Conservation (phyloP, 1,140 invertebrate species). For the Hirudo medicinalis region DNA sequence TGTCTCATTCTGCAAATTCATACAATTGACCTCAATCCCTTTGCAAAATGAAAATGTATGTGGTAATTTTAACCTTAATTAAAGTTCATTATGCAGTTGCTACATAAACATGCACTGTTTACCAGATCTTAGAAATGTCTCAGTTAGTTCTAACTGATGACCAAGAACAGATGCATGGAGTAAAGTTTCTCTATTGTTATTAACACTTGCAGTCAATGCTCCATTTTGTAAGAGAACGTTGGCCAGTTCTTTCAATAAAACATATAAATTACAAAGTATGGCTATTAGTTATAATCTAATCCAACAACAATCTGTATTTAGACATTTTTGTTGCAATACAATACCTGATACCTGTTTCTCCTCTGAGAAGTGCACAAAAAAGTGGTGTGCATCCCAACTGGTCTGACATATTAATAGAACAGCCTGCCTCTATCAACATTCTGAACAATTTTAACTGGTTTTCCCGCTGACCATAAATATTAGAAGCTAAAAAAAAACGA, state of each 20-base stretch:
- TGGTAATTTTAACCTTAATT: no score
- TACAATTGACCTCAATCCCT: conserved; percentile 32
- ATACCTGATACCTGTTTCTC: conserved; percentile 30
- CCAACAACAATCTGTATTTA: no score
- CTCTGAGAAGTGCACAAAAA: conserved; percentile 31
- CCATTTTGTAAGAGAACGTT: not conserved
- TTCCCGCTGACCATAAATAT: conserved; percentile 24
- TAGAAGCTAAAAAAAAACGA: not conserved
- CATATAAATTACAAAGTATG: not conserved
- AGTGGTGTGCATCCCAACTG: conserved; percentile 32
- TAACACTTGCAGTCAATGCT: not conserved
- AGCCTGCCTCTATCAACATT: conserved; percentile 27
- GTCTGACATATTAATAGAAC: conserved; percentile 31
- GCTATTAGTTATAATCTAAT: not conserved
- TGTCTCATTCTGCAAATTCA: conserved; percentile 29
- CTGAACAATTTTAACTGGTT: conserved; percentile 27
- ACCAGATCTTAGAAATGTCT: not conserved
- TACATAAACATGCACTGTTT: not conserved
- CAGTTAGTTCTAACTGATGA: not conserved
- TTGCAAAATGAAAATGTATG: conserved; percentile 18
- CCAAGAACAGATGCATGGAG: not conserved
- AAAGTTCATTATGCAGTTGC: not conserved
- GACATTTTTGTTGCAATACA: no score
- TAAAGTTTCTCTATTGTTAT: not conserved
- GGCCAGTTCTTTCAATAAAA: not conserved